A percentile compares a stretch with the other conserved stretches of the same genome.
Evolutionary conservation across 2,888 invertebrate species (phyloP).

Genomic region (Subacronicta megacephala): DNA sequence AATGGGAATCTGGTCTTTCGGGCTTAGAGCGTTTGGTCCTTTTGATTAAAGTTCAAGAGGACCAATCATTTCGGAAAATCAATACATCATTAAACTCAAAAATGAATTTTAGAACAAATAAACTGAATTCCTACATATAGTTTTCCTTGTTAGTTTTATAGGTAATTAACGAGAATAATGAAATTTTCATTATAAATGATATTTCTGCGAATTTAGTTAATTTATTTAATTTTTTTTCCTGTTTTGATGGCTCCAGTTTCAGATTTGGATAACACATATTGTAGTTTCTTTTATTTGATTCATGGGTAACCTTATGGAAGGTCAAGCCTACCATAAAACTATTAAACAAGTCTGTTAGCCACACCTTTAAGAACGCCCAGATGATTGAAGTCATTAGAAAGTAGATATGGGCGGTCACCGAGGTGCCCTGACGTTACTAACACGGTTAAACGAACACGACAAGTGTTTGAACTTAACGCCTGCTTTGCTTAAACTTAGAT

Average conservation of each 20-base stretch:
- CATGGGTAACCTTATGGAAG: background rate
- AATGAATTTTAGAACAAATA: background rate
- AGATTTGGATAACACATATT: background rate
- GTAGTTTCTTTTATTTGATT: background rate
- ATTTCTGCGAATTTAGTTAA: slow-evolving; percentile 7
- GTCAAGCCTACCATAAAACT: slow-evolving; percentile 11
- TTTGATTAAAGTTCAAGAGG: too few relatives aligned
- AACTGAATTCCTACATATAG: background rate
- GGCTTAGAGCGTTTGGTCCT: background rate
- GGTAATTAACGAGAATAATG: background rate
- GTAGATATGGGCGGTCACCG: slow-evolving; percentile 42
- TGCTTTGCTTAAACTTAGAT: slow-evolving; percentile 8
- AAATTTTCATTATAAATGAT: background rate
- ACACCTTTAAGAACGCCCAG: slow-evolving; percentile 22
- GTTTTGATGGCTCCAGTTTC: slow-evolving; percentile 11
- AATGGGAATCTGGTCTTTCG: background rate
- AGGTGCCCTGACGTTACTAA: slow-evolving; percentile 36
- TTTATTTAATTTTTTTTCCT: slow-evolving; percentile 26
- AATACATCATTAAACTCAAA: background rate
- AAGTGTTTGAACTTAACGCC: slow-evolving; percentile 34
- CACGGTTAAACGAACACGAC: slow-evolving; percentile 45
- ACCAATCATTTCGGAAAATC: too few relatives aligned
- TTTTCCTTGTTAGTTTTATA: slow-evolving; percentile 1
- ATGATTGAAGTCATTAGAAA: slow-evolving; percentile 51
- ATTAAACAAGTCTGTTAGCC: slow-evolving; percentile 7